phyloP scores from a whole-genome alignment of 2,888 invertebrate species.

The Timema podura region DNA sequence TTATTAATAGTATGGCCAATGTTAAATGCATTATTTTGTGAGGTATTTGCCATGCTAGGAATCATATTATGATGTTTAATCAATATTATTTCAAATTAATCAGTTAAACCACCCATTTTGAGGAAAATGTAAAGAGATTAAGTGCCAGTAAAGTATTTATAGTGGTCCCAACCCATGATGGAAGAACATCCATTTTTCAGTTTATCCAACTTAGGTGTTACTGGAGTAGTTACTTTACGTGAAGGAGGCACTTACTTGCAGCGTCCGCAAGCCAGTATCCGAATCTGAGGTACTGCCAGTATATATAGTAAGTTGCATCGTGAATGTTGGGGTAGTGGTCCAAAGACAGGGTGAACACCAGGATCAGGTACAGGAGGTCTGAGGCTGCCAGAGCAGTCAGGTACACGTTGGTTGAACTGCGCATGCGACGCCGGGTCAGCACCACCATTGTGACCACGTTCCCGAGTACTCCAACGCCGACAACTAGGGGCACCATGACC shows the following conservation, averaged over 20 bases:
- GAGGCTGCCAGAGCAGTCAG: constrained; percentile 67
- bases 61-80: no score
- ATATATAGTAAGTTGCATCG: constrained; percentile 49
- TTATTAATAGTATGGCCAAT: no score
- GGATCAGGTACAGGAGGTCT: constrained; percentile 64
- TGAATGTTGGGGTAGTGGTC: constrained; percentile 56
- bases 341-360: constrained; percentile 59
- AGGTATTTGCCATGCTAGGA: no score
- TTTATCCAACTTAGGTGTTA: no score
- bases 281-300: constrained; percentile 58
- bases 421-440: constrained; percentile 60
- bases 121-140: no score
- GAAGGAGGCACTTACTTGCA: constrained; percentile 51
- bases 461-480: constrained; percentile 64
- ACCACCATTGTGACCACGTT: constrained; percentile 50
- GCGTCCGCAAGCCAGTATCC: constrained; percentile 63
- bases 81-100: no score
- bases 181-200: no score
- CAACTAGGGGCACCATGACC: constrained; percentile 59
- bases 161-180: no score
- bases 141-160: no score
- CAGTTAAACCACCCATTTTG: no score
- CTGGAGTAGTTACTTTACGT: no score
- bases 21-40: no score
- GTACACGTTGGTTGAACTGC: constrained; percentile 70